Evolutionary conservation across 2,888 invertebrate species (phyloP).

Genomic region (Tinea pellionella): DNA sequence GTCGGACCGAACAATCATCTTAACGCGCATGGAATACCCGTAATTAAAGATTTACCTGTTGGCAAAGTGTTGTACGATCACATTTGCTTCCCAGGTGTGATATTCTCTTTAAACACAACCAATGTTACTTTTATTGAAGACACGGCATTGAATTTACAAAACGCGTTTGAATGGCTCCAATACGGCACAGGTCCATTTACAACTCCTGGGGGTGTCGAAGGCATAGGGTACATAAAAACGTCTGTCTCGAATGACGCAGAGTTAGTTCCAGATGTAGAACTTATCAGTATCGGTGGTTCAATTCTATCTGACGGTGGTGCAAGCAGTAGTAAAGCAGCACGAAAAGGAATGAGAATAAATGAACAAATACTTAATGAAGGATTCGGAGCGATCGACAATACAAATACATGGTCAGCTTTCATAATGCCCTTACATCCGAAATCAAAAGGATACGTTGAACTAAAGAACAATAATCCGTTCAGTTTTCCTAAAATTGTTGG

Average conservation of each 20-base stretch:
- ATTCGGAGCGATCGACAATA: slow-evolving; percentile 63
- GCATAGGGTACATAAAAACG: slow-evolving; percentile 74
- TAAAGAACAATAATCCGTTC: slow-evolving; percentile 79
- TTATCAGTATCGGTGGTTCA: slow-evolving; percentile 73
- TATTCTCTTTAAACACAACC: slow-evolving; percentile 49
- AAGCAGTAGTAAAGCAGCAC: slow-evolving; percentile 46
- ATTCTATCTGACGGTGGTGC: slow-evolving; percentile 69
- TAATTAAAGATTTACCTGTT: slow-evolving; percentile 74
- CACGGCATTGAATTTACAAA: slow-evolving; percentile 23
- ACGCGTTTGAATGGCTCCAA: slow-evolving; percentile 37
- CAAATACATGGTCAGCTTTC: slow-evolving; percentile 72
- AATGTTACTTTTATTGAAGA: slow-evolving; percentile 40
- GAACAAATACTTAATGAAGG: slow-evolving; percentile 66
- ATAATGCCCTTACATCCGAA: slow-evolving; percentile 80
- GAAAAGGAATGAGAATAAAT: slow-evolving; percentile 66
- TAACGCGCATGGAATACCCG: slow-evolving; percentile 61
- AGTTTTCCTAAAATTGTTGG: slow-evolving; percentile 83
- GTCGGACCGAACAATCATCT: slow-evolving; percentile 69
- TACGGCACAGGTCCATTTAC: slow-evolving; percentile 56
- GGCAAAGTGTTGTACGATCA: slow-evolving; percentile 76
- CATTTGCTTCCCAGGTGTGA: slow-evolving; percentile 61
- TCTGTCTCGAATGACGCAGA: slow-evolving; percentile 65
- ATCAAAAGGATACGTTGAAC: slow-evolving; percentile 75
- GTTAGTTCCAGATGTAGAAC: slow-evolving; percentile 75
- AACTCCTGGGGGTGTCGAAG: slow-evolving; percentile 75